These are phyloP conservation scores for Anguilla rostrata DNA, from an alignment of 2,113 vertebrate species.

Conservation along the genomic window DNA sequence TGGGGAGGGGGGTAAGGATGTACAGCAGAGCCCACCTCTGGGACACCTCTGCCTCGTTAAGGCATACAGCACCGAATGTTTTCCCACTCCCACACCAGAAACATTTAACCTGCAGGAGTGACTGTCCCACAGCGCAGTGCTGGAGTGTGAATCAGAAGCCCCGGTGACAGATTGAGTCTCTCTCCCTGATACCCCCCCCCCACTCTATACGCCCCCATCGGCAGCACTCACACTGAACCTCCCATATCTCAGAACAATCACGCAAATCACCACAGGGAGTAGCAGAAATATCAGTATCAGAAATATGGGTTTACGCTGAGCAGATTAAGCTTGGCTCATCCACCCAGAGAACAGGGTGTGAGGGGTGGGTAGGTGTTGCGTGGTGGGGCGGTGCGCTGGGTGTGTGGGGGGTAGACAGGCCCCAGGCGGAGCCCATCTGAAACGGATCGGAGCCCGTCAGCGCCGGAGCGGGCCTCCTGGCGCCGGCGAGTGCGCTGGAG, in stretches of 20 bases:
- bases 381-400: slow-evolving; percentile 46
- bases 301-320: slow-evolving; percentile 43
- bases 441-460: slow-evolving; percentile 27
- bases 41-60: slow-evolving; percentile 54
- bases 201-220: slow-evolving; percentile 34
- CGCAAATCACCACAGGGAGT: slow-evolving; percentile 39
- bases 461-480: background rate
- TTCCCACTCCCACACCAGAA: slow-evolving; percentile 23
- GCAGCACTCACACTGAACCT: slow-evolving; percentile 39
- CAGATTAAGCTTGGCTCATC: slow-evolving; percentile 64
- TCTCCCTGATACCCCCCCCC: background rate
- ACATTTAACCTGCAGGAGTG: slow-evolving; percentile 38
- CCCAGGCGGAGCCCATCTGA: slow-evolving; percentile 39
- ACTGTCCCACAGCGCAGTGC: background rate
- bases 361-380: slow-evolving; percentile 42
- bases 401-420: slow-evolving; percentile 57
- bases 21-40: slow-evolving; percentile 40
- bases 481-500: slow-evolving; percentile 28
- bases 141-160: background rate
- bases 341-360: slow-evolving; percentile 51
- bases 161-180: background rate
- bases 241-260: slow-evolving; percentile 56
- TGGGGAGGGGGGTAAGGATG: background rate
- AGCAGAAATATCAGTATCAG: slow-evolving; percentile 61
- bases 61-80: slow-evolving; percentile 34